Percentiles rank a stretch among this genome's conserved stretches.
Conservation (phyloP, 2,797 vertebrate species). For the Leuciscus waleckii region DNA sequence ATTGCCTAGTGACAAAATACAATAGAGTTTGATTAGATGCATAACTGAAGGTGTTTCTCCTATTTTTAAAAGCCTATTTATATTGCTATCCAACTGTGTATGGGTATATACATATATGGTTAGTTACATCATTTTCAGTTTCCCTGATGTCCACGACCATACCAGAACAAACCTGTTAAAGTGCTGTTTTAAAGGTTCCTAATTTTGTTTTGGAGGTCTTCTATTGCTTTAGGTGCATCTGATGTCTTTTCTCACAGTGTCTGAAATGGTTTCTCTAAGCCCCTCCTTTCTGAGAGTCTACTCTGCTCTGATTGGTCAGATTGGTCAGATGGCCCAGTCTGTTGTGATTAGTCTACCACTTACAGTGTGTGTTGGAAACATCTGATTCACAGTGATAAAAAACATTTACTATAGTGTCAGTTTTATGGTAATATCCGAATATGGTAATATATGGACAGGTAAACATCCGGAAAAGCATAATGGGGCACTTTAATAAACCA, state of each 20-base stretch:
- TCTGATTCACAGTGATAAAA: not conserved
- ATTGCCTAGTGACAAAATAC: constrained; percentile 9
- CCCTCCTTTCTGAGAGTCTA: not conserved
- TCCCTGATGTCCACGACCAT: not conserved
- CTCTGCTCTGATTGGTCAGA: not conserved
- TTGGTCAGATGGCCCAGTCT: no score
- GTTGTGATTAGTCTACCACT: no score
- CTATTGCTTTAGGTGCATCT: not conserved
- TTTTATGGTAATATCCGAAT: not conserved
- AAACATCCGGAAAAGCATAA: not conserved
- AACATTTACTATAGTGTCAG: not conserved
- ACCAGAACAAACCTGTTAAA: not conserved
- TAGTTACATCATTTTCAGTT: not conserved
- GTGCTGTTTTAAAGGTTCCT: not conserved
- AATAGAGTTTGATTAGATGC: not conserved
- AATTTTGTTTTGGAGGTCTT: not conserved
- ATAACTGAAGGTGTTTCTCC: not conserved
- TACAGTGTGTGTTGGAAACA: no score
- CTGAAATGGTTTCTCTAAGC: not conserved
- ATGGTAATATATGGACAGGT: not conserved
- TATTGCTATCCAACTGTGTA: not conserved
- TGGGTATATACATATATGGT: not conserved
- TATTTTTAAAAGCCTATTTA: not conserved
- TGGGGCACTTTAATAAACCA: not conserved
- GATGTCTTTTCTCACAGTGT: not conserved